Percentiles rank a stretch among this genome's conserved stretches.
phyloP scores from a whole-genome alignment of 2,888 invertebrate genomes.

The Hyalella azteca region DNA sequence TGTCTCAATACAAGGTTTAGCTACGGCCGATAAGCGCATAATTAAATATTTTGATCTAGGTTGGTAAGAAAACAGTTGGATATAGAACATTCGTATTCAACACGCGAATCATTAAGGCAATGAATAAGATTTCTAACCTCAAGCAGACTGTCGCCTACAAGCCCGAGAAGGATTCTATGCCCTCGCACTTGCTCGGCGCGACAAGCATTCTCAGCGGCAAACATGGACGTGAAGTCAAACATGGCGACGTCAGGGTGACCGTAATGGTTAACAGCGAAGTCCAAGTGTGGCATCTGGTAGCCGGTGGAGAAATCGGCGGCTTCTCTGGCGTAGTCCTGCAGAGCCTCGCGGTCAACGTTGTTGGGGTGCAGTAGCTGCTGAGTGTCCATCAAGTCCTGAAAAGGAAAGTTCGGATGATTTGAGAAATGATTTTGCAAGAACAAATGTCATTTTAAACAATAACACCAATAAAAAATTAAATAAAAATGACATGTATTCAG shows the following conservation, averaged over 20 bases:
- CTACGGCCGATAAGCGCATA: too few species aligned
- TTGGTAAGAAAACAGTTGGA: too few species aligned
- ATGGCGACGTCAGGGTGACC: conserved; percentile 97
- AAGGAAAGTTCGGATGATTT: not conserved
- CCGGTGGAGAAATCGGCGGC: conserved; percentile 94
- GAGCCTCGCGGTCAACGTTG: conserved; percentile 88
- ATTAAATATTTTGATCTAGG: too few species aligned
- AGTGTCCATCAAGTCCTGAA: conserved; percentile 71
- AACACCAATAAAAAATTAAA: too few species aligned
- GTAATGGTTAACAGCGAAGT: conserved; percentile 97
- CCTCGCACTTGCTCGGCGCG: conserved; percentile 78
- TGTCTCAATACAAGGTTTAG: too few species aligned
- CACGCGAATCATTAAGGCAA: too few species aligned
- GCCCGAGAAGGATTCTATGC: conserved; percentile 80
- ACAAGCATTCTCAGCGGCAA: conserved; percentile 93
- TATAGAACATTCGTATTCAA: too few species aligned
- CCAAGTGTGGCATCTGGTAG: conserved; percentile 81
- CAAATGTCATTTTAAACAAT: too few species aligned
- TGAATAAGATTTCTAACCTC: too few species aligned
- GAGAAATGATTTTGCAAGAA: too few species aligned
- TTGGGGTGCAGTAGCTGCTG: conserved; percentile 82
- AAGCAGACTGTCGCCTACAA: conserved; percentile 94
- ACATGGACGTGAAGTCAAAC: conserved; percentile 99
- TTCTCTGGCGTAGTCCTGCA: conserved; percentile 89
- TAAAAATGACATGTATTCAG: too few species aligned